phyloP scores from a whole-genome alignment of 2,797 vertebrate species.

The Phataginus tricuspis region DNA sequence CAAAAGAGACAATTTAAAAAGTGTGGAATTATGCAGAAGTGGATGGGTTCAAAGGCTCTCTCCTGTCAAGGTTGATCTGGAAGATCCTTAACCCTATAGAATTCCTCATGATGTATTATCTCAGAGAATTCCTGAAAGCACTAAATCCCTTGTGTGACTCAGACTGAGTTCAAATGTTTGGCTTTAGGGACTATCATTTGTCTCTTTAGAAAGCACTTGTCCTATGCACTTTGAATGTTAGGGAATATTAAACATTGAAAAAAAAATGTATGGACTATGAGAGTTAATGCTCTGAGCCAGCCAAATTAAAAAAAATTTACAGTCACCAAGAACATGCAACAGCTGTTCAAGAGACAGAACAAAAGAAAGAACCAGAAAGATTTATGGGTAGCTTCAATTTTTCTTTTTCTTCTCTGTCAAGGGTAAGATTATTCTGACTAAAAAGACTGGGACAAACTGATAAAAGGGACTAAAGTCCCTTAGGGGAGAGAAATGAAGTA shows the following conservation, averaged over 20 bases:
- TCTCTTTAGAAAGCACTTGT: conserved; percentile 55
- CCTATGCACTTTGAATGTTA: background rate
- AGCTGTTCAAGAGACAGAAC: conserved; percentile 36
- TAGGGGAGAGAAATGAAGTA: background rate
- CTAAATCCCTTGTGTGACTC: conserved; percentile 31
- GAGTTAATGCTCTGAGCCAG: conserved; percentile 29
- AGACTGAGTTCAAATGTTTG: conserved; percentile 60
- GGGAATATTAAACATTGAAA: conserved; percentile 39
- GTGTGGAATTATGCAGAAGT: background rate
- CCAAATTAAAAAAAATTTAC: background rate
- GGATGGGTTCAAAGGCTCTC: conserved; percentile 41
- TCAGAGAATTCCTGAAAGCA: conserved; percentile 47
- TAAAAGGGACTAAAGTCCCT: background rate
- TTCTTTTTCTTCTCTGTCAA: conserved; percentile 11
- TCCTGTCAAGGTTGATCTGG: conserved; percentile 58
- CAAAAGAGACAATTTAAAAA: background rate
- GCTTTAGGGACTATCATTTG: conserved; percentile 35
- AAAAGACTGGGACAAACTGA: conserved; percentile 14
- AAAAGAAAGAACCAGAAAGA: conserved; percentile 49
- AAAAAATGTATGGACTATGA: background rate
- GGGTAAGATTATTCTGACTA: background rate
- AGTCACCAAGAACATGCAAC: conserved; percentile 11
- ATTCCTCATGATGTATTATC: conserved; percentile 39
- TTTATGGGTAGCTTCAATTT: background rate
- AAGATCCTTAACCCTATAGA: conserved; percentile 22